Conservation (phyloP, 2,888 invertebrate genomes). For the Creontiades dilutus region DNA sequence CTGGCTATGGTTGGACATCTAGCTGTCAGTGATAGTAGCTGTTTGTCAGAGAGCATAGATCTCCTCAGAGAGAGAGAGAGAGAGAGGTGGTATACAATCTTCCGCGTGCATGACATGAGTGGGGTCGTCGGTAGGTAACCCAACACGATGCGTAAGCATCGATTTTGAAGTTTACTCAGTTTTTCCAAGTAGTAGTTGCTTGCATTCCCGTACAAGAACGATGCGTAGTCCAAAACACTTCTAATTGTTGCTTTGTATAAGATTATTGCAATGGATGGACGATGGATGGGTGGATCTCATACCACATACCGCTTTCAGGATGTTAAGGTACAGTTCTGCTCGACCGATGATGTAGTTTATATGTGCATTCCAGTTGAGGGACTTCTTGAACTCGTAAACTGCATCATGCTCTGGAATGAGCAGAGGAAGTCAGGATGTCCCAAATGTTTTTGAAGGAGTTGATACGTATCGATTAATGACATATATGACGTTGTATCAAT, state of each 20-base stretch:
- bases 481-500: too few species aligned
- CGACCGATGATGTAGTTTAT: neutral
- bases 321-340: neutral
- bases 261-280: neutral
- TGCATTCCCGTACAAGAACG: neutral
- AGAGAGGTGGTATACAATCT: neutral
- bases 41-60: neutral
- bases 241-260: neutral
- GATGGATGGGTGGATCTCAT: neutral
- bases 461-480: too few species aligned
- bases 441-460: too few species aligned
- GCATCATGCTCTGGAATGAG: too few species aligned
- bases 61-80: neutral
- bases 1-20: neutral
- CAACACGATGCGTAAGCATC: neutral
- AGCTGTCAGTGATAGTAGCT: neutral
- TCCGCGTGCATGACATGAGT: too few species aligned
- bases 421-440: too few species aligned
- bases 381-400: too few species aligned
- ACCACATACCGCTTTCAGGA: neutral
- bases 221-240: neutral
- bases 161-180: neutral
- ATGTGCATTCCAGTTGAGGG: too few species aligned
- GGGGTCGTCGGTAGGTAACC: neutral
- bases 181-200: slow-evolving; percentile 12